Base-by-base conservation (phyloP, 2,888 invertebrate genomes). In the Tryphoninae sp. region DNA sequence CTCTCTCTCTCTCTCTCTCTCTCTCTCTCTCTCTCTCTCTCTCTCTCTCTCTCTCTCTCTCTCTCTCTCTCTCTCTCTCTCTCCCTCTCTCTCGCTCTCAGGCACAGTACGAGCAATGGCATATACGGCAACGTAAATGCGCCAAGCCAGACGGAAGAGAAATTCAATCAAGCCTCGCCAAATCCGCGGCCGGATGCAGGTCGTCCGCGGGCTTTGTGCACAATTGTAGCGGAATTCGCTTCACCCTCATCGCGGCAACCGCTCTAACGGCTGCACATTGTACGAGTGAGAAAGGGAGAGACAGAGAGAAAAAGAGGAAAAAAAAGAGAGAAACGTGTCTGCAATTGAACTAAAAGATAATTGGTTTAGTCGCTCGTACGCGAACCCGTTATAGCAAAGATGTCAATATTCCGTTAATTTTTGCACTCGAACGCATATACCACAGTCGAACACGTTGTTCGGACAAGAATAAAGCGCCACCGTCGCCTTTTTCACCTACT, bases 51-150 rank as follows among this genome's bases (percentile, higher is more conserved):
- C 45, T 58, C 64, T 40, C 23, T 26, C 13, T 1, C 19, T 1
- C 19, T 67, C 19, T 58, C 72, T 40, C 67, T 53, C 62, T 49
- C 69, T 67, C 78, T 26, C 51, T 73, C 80, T 78, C 67, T 26
- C 26, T 33, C 62, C 40, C 45, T 58, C 64, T 26, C 23, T 26
- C 13, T 40, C 73, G 58, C 53, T 45, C 55, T 62, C 72, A 69
- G 59, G 78, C 73, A 55, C 72, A 64, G 72, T 68, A 72, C 76
- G 26, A 42, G 65, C 73, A 69, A 26, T 59, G 40, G 71, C 64
- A 75, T 80, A 51, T 61, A 61, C 78, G 65, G 76, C 64, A 80
- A 81, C 84, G 85, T 83, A 84, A 84, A 84, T 83, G 84, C 76
- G 80, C 73, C 80, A 79, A 77, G 62, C 81, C 72, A 73, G 76